Evolutionary conservation across 2,888 invertebrate species (phyloP).

Genomic region (Pristionchus mayeri): DNA sequence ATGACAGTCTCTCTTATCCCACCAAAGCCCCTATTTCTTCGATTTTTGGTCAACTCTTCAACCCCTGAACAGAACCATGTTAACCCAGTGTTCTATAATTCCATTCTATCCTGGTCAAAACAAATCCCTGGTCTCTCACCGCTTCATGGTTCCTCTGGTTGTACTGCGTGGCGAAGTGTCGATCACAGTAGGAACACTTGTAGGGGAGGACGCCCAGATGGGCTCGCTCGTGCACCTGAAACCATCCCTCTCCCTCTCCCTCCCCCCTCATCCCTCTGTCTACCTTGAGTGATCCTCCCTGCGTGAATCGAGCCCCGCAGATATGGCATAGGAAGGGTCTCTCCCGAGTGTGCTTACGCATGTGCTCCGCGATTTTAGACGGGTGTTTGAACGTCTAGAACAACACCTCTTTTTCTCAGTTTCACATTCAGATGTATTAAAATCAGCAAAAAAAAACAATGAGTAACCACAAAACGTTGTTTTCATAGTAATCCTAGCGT

Average conservation of each 20-base stretch:
- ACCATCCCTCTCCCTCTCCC: too few species aligned
- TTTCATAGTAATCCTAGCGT: too few species aligned
- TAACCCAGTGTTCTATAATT: not conserved
- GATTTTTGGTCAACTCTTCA: too few species aligned
- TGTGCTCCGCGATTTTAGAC: conserved; percentile 64
- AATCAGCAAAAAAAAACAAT: too few species aligned
- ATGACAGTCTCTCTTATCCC: too few species aligned
- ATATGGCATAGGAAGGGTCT: conserved; percentile 57
- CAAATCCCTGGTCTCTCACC: conserved; percentile 37
- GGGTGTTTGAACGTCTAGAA: conserved; percentile 60
- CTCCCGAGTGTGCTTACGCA: conserved; percentile 64
- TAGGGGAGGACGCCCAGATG: conserved; percentile 62
- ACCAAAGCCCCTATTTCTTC: too few species aligned
- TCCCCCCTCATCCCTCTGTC: too few species aligned
- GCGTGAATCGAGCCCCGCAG: conserved; percentile 62
- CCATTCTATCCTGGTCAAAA: not conserved
- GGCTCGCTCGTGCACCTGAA: conserved; percentile 55
- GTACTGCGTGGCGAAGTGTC: conserved; percentile 51
- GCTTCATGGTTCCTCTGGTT: conserved; percentile 57
- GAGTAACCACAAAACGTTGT: too few species aligned
- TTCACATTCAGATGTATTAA: too few species aligned
- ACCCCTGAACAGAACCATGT: not conserved
- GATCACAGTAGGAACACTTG: conserved; percentile 63
- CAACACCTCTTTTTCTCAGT: not conserved
- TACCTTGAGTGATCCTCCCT: conserved; percentile 62